Evolutionary conservation across 2,797 vertebrate genomes (phyloP), one percentile per base, ranked within the genome.

Genomic region (Sciurus vulgaris): DNA sequence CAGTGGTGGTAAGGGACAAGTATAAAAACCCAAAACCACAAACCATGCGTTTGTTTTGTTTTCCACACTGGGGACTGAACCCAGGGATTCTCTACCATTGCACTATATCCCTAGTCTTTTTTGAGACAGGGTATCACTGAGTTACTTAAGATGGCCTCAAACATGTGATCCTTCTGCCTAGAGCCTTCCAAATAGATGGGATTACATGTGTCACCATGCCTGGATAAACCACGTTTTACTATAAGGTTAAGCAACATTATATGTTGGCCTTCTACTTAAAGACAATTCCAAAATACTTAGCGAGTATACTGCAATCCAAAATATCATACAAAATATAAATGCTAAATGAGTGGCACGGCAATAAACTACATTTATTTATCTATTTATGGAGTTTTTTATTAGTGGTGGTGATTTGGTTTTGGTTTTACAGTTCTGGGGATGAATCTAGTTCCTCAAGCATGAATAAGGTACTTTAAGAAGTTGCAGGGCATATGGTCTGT

Each of bases 231-330:
- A 24, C 26, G 74, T 70, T 73, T 91, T 81, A 89, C 77, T 79
- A 33, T 26, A 84, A 84, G 41, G 15, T 51, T 87, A 73, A 86
- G 2, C 7, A 30, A 56, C 70, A 69, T 44, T 89, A 24, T 18
- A 92, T 65, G 74, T 86, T 77, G n/a, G 59, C 59, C 89, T 92
- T 93, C 69, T 72, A 85, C 44, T 83, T 91, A 84, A 10, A 93
- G 22, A 63, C 20, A 72, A 84, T 35, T 86, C 1, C 49, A 72
- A 81, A 88, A 86, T 87, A 44, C 17, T 65, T 69, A 38, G 7
- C 76, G 28, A 51, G n/a, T 22, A 35, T 54, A 86, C 54, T 83
- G 86, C 11, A 84, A 79, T 54, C 30, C 54, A 94, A 94, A 95
- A 35, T 22, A 65, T 54, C 67, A 83, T 41, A 67, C 18, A 59